phyloP scores from a whole-genome alignment of 2,797 vertebrate genomes.

The Oryzias dopingdopingensis region DNA sequence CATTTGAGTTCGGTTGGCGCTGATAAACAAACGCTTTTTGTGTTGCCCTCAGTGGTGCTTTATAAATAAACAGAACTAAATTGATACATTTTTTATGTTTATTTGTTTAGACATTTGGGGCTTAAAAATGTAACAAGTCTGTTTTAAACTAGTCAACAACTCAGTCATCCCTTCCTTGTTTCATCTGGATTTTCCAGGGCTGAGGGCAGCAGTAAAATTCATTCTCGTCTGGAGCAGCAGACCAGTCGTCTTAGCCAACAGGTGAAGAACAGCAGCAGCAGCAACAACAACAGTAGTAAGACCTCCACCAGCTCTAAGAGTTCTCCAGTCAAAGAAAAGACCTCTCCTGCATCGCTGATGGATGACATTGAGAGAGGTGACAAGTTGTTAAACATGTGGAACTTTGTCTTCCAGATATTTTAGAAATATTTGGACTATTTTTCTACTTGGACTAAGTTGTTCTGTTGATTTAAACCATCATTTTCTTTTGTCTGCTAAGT shows the following conservation, averaged over 20 bases:
- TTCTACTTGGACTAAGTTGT: neutral
- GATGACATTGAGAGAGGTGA: slow-evolving; percentile 95
- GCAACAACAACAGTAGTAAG: slow-evolving; percentile 76
- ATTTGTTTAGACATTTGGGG: no score
- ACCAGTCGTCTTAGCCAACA: slow-evolving; percentile 78
- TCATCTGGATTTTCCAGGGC: slow-evolving; percentile 72
- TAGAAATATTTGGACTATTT: neutral
- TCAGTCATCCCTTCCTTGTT: neutral
- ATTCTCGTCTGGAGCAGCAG: slow-evolving; percentile 83
- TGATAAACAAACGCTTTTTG: no score
- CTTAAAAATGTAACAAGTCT: no score
- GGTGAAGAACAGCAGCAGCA: slow-evolving; percentile 65
- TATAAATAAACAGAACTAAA: no score
- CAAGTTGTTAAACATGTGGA: neutral
- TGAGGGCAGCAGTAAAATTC: slow-evolving; percentile 96
- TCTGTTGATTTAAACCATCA: neutral
- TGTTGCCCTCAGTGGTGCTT: no score
- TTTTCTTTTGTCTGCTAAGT: neutral
- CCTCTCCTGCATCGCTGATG: slow-evolving; percentile 85
- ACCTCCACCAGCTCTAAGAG: slow-evolving; percentile 77
- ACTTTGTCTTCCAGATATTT: no score
- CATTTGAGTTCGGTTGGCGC: no score
- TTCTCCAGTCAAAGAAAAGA: slow-evolving; percentile 87
- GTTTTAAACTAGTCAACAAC: no score
- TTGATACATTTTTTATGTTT: no score